phyloP scores from a whole-genome alignment of 2,888 invertebrate species.

The Scaptomyza tumidula region DNA sequence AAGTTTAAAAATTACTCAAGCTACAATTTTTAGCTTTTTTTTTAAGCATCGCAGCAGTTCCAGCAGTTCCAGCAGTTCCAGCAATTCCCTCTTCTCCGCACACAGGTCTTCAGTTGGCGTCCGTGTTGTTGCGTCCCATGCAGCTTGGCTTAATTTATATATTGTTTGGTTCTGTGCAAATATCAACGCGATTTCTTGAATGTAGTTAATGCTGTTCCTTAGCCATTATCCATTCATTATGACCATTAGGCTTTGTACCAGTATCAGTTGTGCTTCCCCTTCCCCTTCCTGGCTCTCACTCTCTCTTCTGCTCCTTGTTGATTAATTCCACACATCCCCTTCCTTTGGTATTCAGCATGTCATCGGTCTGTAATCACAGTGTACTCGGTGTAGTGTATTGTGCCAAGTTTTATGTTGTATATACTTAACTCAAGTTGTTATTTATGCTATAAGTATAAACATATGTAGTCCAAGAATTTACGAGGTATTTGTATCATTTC shows the following conservation, averaged over 20 bases:
- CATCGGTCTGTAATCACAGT: conserved; percentile 35
- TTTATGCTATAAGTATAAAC: not conserved
- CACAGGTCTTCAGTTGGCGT: not conserved
- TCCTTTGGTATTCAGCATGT: conserved; percentile 20
- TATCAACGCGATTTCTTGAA: conserved; percentile 80
- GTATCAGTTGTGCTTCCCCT: conserved; percentile 1
- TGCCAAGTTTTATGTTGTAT: not conserved
- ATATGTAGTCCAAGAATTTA: not conserved
- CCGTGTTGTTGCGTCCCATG: conserved; percentile 41
- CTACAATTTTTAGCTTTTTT: no score
- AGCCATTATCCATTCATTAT: conserved; percentile 81
- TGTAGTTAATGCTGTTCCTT: conserved; percentile 76
- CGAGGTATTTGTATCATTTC: no score
- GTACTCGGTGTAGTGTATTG: not conserved
- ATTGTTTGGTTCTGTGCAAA: conserved; percentile 79
- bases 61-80: no score
- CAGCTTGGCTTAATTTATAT: conserved; percentile 80
- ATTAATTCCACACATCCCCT: conserved; percentile 35
- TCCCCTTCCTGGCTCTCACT: not conserved
- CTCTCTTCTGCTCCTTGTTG: conserved; percentile 24
- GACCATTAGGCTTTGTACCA: conserved; percentile 75
- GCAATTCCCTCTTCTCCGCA: no score
- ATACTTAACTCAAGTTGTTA: not conserved
- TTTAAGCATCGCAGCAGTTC: no score
- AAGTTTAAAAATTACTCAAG: no score